phyloP scores from a whole-genome alignment of 2,888 invertebrate genomes.

The Eueremaeus valkanovi region DNA sequence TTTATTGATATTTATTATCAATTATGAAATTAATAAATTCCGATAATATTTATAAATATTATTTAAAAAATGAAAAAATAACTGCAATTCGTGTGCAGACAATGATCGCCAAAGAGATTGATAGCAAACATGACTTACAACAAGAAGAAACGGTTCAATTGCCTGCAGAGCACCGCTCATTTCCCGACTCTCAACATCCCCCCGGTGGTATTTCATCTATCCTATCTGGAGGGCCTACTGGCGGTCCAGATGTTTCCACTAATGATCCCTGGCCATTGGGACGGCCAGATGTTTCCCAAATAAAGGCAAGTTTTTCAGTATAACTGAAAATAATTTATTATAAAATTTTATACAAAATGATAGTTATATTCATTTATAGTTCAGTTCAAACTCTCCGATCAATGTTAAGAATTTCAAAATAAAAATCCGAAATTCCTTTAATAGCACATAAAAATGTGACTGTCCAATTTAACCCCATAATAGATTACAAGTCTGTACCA shows the following conservation, averaged over 20 bases:
- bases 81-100: neutral
- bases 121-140: constrained; percentile 48
- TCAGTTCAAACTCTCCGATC: too few species aligned
- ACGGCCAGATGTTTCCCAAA: constrained; percentile 84
- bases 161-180: constrained; percentile 47
- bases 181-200: constrained; percentile 16
- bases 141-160: constrained; percentile 47
- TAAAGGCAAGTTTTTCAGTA: constrained; percentile 58
- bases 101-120: constrained; percentile 47
- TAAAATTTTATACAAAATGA: too few species aligned
- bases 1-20: too few species aligned
- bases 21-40: neutral
- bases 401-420: too few species aligned
- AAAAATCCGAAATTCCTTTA: too few species aligned
- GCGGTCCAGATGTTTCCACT: neutral
- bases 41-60: neutral
- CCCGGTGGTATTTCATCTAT: neutral
- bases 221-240: neutral
- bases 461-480: too few species aligned
- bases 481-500: too few species aligned
- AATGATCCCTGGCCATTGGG: constrained; percentile 66
- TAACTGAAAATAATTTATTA: neutral
- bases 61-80: neutral
- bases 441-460: too few species aligned
- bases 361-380: too few species aligned